Conservation (phyloP, 2,888 invertebrate species). For the Xestoiulus laeticollis region DNA sequence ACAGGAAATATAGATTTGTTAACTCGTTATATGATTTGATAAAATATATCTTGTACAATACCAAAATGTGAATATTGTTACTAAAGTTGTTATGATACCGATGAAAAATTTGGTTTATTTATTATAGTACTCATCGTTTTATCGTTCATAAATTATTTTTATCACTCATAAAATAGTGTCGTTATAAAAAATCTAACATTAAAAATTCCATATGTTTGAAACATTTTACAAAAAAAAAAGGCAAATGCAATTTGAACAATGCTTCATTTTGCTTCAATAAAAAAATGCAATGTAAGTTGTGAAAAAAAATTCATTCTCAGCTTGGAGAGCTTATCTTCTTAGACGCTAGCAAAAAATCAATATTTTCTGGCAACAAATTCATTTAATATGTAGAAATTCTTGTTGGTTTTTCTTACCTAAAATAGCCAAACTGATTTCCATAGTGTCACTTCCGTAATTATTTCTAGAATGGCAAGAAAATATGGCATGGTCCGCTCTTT, state of each 20-base stretch:
- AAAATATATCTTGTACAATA: too few relatives aligned
- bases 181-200: not conserved
- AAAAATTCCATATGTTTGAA: not conserved
- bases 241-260: not conserved
- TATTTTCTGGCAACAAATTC: too few relatives aligned
- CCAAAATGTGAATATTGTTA: too few relatives aligned
- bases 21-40: too few relatives aligned
- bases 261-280: not conserved
- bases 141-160: not conserved
- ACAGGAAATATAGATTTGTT: too few relatives aligned
- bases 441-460: conserved; percentile 53
- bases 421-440: conserved; percentile 48
- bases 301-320: not conserved
- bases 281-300: not conserved
- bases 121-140: not conserved
- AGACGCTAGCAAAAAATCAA: not conserved
- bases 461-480: conserved; percentile 55
- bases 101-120: not conserved
- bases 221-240: not conserved
- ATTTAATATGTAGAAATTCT: not conserved
- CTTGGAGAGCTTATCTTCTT: not conserved
- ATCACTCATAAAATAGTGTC: not conserved
- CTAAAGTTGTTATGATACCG: too few relatives aligned
- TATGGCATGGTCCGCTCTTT: conserved; percentile 53
- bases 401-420: conserved; percentile 45